Percentiles rank a stretch among this genome's conserved stretches.
phyloP scores from a whole-genome alignment of 1,140 invertebrate species.

The Aphelenchoides fujianensis region DNA sequence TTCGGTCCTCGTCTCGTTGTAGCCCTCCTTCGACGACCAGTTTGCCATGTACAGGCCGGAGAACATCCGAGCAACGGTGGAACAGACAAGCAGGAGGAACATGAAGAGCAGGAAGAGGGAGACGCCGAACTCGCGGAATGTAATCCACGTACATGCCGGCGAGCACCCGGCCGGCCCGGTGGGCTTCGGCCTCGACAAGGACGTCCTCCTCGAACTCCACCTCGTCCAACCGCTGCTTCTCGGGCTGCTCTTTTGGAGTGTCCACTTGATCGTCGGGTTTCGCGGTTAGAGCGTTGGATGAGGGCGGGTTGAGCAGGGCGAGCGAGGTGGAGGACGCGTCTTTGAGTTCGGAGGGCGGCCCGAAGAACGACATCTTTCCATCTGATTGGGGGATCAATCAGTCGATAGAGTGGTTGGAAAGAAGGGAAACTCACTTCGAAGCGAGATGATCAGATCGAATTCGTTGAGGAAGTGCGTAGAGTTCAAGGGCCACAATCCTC shows the following conservation, averaged over 20 bases:
- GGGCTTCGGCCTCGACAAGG: constrained; percentile 1
- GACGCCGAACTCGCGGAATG: constrained; percentile 55
- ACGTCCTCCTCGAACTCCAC: constrained; percentile 49
- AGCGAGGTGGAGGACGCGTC: constrained; percentile 50
- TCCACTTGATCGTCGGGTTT: constrained; percentile 28
- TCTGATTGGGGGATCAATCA: neutral
- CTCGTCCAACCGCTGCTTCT: constrained; percentile 6
- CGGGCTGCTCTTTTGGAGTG: constrained; percentile 14
- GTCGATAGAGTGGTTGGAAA: constrained; percentile 9
- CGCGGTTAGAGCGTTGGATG: constrained; percentile 52
- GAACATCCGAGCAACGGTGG: constrained; percentile 54
- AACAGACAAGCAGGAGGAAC: constrained; percentile 42
- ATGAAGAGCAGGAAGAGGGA: constrained; percentile 46
- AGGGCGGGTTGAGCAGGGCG: constrained; percentile 43
- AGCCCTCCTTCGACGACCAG: constrained; percentile 48
- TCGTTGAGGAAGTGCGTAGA: constrained; percentile 32
- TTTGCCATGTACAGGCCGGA: constrained; percentile 58
- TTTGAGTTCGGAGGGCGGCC: constrained; percentile 14
- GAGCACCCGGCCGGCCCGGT: neutral
- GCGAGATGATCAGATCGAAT: constrained; percentile 37
- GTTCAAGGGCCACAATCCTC: constrained; percentile 44
- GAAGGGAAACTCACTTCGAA: constrained; percentile 29
- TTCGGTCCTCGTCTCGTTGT: constrained; percentile 8
- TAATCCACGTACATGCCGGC: constrained; percentile 45
- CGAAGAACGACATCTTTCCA: neutral